These are phyloP conservation scores for Sorex araneus DNA, from an alignment of 2,113 vertebrate species.

Conservation along the genomic window DNA sequence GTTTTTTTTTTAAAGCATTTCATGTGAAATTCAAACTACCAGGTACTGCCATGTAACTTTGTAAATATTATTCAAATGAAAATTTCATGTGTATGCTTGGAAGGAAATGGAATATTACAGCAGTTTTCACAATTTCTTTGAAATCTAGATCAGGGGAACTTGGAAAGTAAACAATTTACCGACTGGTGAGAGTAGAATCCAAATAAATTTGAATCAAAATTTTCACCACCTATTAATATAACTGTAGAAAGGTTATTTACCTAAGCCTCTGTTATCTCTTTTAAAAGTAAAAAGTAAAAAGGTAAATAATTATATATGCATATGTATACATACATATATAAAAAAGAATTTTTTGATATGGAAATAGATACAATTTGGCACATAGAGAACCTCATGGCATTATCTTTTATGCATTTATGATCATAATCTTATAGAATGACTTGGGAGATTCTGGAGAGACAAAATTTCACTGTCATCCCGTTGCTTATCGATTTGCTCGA, in stretches of 20 bases:
- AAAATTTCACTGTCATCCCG: no score
- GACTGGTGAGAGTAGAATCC: background rate
- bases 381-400: background rate
- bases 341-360: background rate
- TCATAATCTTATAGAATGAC: background rate
- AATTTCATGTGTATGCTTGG: background rate
- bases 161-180: background rate
- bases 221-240: background rate
- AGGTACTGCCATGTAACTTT: background rate
- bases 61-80: background rate
- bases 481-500: no score
- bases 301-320: no score
- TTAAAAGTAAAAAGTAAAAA: background rate
- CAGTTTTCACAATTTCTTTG: constrained; percentile 4
- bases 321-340: background rate
- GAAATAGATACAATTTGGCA: constrained; percentile 1
- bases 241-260: background rate
- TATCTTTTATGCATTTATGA: background rate
- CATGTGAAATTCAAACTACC: constrained; percentile 49
- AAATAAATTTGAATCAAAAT: constrained; percentile 22
- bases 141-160: background rate
- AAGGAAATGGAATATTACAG: background rate
- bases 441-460: constrained; percentile 1
- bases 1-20: constrained; percentile 16
- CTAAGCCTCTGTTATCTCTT: background rate